A percentile compares a stretch with the other conserved stretches of the same genome.
These are phyloP conservation scores for Thalassarche chlororhynchos DNA, from an alignment of 2,113 vertebrate species.

Conservation along the genomic window DNA sequence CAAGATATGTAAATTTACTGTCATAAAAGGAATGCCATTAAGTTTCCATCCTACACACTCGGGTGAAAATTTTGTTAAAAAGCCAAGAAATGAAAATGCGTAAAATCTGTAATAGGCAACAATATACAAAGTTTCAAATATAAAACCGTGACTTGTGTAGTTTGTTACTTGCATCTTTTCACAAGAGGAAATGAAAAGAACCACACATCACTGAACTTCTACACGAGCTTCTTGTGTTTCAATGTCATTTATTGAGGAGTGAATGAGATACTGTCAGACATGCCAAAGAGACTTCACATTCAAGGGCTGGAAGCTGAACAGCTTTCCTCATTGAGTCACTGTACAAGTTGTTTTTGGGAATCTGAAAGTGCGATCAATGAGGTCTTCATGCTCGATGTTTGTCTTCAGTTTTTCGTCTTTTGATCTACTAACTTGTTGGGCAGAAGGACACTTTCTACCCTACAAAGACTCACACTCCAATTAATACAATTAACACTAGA, in stretches of 20 bases:
- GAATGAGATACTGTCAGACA: constrained; percentile 81
- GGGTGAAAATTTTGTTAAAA: constrained; percentile 39
- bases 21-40: constrained; percentile 5
- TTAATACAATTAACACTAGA: constrained; percentile 72
- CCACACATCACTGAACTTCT: constrained; percentile 75
- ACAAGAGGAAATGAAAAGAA: constrained; percentile 63
- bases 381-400: constrained; percentile 68
- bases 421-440: constrained; percentile 68
- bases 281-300: constrained; percentile 83
- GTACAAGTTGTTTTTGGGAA: constrained; percentile 59
- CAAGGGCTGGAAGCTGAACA: constrained; percentile 77
- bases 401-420: constrained; percentile 64
- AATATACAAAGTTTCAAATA: constrained; percentile 38
- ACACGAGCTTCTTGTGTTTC: constrained; percentile 78
- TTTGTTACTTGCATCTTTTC: constrained; percentile 52
- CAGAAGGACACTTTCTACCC: constrained; percentile 68
- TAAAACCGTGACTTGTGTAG: background rate
- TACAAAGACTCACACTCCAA: constrained; percentile 72
- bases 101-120: constrained; percentile 32
- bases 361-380: constrained; percentile 65
- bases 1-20: constrained; percentile 8
- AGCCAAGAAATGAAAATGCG: constrained; percentile 13
- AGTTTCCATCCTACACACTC: background rate
- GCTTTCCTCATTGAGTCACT: constrained; percentile 73
- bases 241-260: constrained; percentile 84